A percentile compares a stretch with the other conserved stretches of the same genome.
phyloP scores from a whole-genome alignment of 2,888 invertebrate species.

The Tetropium fuscum region DNA sequence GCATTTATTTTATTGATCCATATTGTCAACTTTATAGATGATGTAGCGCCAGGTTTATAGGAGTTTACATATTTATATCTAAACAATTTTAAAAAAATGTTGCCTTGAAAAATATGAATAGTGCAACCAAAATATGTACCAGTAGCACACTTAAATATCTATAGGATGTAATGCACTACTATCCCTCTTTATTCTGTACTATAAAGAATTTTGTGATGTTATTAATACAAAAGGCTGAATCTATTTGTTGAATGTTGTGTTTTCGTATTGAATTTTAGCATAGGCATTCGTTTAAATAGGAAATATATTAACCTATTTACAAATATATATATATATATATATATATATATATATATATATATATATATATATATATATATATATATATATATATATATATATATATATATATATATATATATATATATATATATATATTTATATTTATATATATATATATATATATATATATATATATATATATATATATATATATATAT shows the following conservation, averaged over 20 bases:
- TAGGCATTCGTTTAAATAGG: conserved; percentile 8
- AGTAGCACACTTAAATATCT: background rate
- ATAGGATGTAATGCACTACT: background rate
- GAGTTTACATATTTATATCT: too few species aligned
- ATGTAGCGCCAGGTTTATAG: too few species aligned
- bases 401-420: too few species aligned
- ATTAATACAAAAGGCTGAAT: conserved; percentile 24
- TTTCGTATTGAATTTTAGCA: conserved; percentile 23
- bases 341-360: conserved; percentile 8
- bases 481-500: too few species aligned
- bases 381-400: too few species aligned
- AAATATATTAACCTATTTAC: conserved; percentile 4
- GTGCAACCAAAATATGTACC: conserved; percentile 5
- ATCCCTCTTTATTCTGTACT: conserved; percentile 7
- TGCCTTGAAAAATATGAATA: background rate
- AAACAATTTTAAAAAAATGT: background rate
- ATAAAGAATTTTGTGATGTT: conserved; percentile 18
- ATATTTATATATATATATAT: too few species aligned
- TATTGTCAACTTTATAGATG: too few species aligned
- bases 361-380: background rate
- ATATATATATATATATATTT: too few species aligned
- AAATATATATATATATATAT: conserved; percentile 1
- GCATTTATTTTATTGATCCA: too few species aligned
- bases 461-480: too few species aligned
- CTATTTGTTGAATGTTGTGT: conserved; percentile 27